Percentiles rank a stretch among this genome's conserved stretches.
These are phyloP conservation scores for Unio pictorum DNA, from an alignment of 2,888 invertebrate species.

Conservation along the genomic window DNA sequence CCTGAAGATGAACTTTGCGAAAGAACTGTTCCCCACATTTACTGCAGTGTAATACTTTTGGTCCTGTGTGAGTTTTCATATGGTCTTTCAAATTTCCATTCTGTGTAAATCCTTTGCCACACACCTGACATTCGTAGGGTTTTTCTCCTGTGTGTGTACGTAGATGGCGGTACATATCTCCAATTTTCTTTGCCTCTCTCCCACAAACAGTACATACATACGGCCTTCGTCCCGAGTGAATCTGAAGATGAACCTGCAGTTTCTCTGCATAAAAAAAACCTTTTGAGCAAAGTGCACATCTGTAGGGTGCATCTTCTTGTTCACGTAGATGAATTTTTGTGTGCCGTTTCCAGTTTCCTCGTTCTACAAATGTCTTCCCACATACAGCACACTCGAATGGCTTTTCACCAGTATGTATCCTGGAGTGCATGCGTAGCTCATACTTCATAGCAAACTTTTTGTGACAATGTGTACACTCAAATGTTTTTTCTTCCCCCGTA, in stretches of 20 bases:
- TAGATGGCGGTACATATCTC: constrained; percentile 38
- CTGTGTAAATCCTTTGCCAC: constrained; percentile 39
- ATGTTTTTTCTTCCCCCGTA: constrained; percentile 32
- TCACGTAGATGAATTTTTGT: constrained; percentile 30
- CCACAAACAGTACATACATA: constrained; percentile 39
- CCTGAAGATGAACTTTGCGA: constrained; percentile 34
- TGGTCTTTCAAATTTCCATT: constrained; percentile 36
- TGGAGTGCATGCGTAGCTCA: constrained; percentile 32
- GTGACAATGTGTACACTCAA: constrained; percentile 32
- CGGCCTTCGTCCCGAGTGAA: constrained; percentile 36
- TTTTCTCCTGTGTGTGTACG: constrained; percentile 39
- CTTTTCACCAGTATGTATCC: constrained; percentile 42
- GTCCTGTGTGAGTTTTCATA: constrained; percentile 35
- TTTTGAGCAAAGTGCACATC: constrained; percentile 37
- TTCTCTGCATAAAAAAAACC: constrained; percentile 37
- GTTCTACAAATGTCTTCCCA: constrained; percentile 40
- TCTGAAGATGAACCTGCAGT: constrained; percentile 38
- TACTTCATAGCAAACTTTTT: constrained; percentile 36
- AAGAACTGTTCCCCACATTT: constrained; percentile 34
- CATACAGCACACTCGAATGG: constrained; percentile 39
- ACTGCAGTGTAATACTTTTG: constrained; percentile 30
- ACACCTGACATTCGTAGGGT: constrained; percentile 40
- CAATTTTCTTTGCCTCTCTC: constrained; percentile 35
- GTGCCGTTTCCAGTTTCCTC: constrained; percentile 38
- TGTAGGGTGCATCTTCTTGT: constrained; percentile 31